Evolutionary conservation across 2,888 invertebrate genomes (phyloP).

Genomic region (Doris montereyensis): DNA sequence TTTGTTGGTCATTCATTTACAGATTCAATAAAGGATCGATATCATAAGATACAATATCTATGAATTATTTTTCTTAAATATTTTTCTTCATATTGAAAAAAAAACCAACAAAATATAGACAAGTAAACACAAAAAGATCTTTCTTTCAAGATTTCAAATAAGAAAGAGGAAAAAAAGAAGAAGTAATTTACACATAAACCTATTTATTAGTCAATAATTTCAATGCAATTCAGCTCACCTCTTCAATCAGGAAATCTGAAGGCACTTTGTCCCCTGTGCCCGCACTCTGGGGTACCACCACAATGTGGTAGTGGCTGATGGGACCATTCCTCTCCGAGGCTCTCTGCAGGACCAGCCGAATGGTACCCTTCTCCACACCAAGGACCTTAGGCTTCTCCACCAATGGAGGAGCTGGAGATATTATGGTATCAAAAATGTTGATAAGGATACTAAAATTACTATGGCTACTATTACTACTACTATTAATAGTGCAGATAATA

Average conservation of each 20-base stretch:
- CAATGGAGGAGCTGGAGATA: slow-evolving; percentile 61
- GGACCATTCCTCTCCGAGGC: slow-evolving; percentile 99
- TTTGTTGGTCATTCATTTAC: too few species aligned
- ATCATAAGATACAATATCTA: too few species aligned
- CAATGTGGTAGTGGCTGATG: slow-evolving; percentile 95
- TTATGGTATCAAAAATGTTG: too few species aligned
- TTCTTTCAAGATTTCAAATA: neutral
- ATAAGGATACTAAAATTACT: too few species aligned
- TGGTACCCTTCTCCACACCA: slow-evolving; percentile 49
- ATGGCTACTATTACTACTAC: too few species aligned
- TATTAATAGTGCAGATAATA: too few species aligned
- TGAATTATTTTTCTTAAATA: too few species aligned
- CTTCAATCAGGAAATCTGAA: slow-evolving; percentile 78
- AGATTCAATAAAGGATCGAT: too few species aligned
- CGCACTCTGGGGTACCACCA: slow-evolving; percentile 86
- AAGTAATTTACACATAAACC: neutral
- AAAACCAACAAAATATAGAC: too few species aligned
- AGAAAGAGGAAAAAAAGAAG: neutral
- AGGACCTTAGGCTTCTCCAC: slow-evolving; percentile 53
- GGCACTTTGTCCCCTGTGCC: slow-evolving; percentile 79
- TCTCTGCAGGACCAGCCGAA: slow-evolving; percentile 54
- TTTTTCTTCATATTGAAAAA: too few species aligned
- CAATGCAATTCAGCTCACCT: slow-evolving; percentile 55
- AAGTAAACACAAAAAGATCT: neutral
- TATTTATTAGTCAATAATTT: neutral